Conservation (phyloP, 2,113 vertebrate species). For the Cryptomyrus ogoouensis region DNA sequence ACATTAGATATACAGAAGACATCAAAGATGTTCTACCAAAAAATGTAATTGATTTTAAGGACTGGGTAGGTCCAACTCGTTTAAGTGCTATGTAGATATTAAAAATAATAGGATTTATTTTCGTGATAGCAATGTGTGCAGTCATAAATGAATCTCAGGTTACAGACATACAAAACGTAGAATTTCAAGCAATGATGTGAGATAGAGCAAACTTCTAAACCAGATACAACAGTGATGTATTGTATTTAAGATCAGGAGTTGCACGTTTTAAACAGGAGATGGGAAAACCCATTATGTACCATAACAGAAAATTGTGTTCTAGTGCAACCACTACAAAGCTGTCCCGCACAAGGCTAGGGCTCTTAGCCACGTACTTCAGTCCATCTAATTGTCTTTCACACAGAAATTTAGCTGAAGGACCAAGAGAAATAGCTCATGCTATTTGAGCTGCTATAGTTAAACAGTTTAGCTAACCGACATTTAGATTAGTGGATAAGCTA, state of each 20-base stretch:
- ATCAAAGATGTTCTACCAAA: background rate
- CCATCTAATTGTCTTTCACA: background rate
- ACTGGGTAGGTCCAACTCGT: background rate
- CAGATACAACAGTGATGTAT: background rate
- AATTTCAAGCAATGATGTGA: background rate
- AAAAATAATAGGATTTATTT: background rate
- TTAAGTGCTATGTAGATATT: background rate
- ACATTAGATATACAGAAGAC: background rate
- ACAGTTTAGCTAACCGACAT: background rate
- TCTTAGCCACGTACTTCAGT: background rate
- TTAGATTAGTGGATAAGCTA: background rate
- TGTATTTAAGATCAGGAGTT: background rate
- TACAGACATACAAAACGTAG: background rate
- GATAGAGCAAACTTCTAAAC: background rate
- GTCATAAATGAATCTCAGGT: background rate
- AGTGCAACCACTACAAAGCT: background rate
- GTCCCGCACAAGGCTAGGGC: background rate
- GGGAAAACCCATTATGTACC: background rate
- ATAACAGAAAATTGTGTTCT: background rate
- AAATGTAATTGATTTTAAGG: background rate
- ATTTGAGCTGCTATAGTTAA: background rate
- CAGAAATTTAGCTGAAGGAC: background rate
- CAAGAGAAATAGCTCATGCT: background rate
- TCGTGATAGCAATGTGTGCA: background rate
- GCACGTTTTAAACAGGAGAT: background rate